Evolutionary conservation across 2,797 vertebrate species (phyloP), one percentile per base, ranked within the genome.

Genomic region (Geotrypetes seraphini): DNA sequence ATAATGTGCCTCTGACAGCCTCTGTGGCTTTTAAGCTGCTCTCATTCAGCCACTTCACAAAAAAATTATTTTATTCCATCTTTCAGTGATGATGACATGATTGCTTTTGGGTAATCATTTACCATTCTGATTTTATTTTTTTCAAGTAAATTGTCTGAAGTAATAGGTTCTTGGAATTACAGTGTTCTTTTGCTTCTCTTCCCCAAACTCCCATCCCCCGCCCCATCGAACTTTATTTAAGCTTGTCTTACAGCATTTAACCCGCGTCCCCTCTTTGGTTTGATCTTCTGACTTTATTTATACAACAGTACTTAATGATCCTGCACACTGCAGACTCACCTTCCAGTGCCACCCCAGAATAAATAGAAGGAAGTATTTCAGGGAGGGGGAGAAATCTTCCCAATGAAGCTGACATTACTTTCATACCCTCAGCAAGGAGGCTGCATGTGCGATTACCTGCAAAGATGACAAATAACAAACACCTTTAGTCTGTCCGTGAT

Each of bases 71-170:
- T 96, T 96, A 89, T 94, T 86, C 91, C 88, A 90, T 91, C 91
- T 94, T 96, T 96, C 93, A 93, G 90, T 96, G 93, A 95, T 96
- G 93, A 97, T 98, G 93, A 96, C 95, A 98, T 97, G 95, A 98
- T 98, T 98, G 95, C 95, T 96, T 96, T 96, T 87, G 90, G 91
- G 91, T 95, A 93, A 97, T 98, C 93, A 96, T 96, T 94, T 96
- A 94, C 91, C 92, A 91, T 86, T 91, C 89, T 83, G 87, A 85
- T 84, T 87, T 88, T 84, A 87, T 85, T 88, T 81, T n/a, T 85
- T 88, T 84, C 63, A 86, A 89, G 88, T 93, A 93, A 96, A 96
- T 94, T 89, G 88, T 90, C 86, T 85, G 84, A 83, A 86, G 84
- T 87, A 85, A 85, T 85, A 84, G 79, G 81, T 85, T 82, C 75